Percentiles rank a stretch among this genome's conserved stretches.
These are phyloP conservation scores for Rotaria sp. DNA, from an alignment of 2,888 invertebrate genomes.

Conservation along the genomic window DNA sequence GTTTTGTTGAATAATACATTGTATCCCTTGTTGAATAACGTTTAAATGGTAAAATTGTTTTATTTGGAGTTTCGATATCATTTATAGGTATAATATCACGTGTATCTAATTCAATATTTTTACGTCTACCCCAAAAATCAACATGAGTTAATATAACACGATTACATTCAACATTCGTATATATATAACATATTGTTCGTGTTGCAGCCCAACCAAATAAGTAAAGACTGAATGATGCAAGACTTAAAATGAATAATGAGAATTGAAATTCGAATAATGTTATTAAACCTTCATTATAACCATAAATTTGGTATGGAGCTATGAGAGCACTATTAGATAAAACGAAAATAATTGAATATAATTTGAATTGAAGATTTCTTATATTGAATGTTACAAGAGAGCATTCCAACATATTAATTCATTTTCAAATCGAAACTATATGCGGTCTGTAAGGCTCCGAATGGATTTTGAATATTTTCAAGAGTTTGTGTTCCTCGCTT, in stretches of 20 bases:
- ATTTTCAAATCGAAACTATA: no score
- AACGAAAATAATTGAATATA: no score
- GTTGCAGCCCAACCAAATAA: not conserved
- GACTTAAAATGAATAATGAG: not conserved
- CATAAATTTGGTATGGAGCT: not conserved
- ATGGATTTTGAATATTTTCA: no score
- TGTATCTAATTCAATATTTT: conserved; percentile 7
- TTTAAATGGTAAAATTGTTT: not conserved
- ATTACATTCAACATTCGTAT: not conserved
- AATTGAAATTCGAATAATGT: not conserved
- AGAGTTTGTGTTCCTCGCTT: no score
- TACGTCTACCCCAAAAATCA: not conserved
- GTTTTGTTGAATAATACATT: not conserved
- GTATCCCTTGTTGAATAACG: not conserved
- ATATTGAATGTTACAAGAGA: no score
- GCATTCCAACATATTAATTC: no score
- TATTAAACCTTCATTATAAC: not conserved
- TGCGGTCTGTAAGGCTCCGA: no score
- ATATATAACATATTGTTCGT: not conserved
- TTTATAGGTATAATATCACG: conserved; percentile 9
- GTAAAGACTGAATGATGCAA: not conserved
- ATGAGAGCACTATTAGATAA: not conserved
- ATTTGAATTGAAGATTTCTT: no score
- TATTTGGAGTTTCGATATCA: conserved; percentile 19
- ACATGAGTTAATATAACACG: not conserved